Percentiles rank a stretch among this genome's conserved stretches.
Conservation (phyloP, 2,113 vertebrate species). For the Oncorhynchus gorbuscha region DNA sequence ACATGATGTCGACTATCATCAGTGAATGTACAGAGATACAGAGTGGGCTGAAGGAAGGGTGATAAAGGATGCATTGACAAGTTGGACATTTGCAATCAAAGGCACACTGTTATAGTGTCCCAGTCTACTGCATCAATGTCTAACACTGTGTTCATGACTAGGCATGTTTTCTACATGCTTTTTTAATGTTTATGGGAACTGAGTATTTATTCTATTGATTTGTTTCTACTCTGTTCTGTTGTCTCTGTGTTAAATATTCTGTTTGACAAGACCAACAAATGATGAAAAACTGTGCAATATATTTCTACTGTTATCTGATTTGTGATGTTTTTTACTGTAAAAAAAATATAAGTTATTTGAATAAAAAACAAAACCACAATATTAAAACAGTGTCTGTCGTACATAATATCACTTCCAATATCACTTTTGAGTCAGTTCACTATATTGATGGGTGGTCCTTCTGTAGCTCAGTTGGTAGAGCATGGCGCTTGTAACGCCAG, state of each 20-base stretch:
- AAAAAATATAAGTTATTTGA: conserved; percentile 24
- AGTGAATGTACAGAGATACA: neutral
- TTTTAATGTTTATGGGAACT: neutral
- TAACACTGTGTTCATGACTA: too few relatives aligned
- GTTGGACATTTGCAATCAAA: too few relatives aligned
- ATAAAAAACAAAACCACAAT: conserved; percentile 25
- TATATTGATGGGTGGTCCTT: neutral
- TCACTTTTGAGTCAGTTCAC: neutral
- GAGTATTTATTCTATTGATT: conserved; percentile 52
- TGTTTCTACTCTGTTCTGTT: conserved; percentile 29
- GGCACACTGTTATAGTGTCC: too few relatives aligned
- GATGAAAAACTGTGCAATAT: conserved; percentile 32
- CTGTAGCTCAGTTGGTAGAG: too few relatives aligned
- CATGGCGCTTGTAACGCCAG: too few relatives aligned
- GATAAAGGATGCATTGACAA: too few relatives aligned
- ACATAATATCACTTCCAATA: neutral
- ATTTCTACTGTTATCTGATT: conserved; percentile 1
- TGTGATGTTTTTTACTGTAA: too few relatives aligned
- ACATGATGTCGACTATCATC: neutral
- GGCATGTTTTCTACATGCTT: neutral
- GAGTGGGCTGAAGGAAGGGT: neutral
- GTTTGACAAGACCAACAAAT: conserved; percentile 11
- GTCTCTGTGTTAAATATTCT: neutral
- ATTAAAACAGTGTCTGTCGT: neutral
- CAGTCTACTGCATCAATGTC: too few relatives aligned